Evolutionary conservation across 2,888 invertebrate genomes (phyloP), one percentile per base, ranked within the genome.

Genomic region (Tuberolachnus salignus): DNA sequence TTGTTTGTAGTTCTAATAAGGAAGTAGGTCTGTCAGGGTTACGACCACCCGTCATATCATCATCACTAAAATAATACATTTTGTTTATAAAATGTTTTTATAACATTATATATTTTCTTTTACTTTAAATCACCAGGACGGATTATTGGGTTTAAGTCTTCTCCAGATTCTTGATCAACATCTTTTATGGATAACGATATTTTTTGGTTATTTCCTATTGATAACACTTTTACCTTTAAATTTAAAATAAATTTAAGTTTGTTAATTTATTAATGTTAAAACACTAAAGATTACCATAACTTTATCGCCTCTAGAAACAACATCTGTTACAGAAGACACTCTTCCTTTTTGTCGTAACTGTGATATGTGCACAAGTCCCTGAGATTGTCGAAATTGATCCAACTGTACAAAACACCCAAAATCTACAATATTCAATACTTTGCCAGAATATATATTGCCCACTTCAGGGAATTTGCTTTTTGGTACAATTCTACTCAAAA

Each of bases 351-450:
- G 89, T 63, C 97, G 88, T 53, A 98, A 86, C 86, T 97, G 94
- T 0, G 98, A 98, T 83, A 99, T 98, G 85, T 99, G 99, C 1
- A 98, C 97, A 0, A 99, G 88, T 0, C 99, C 99, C 86, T 99
- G 99, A 91, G 94, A 94, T 61, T 93, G 89, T 83, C 93, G 92
- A 67, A 99, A 87, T 0, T 97, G 97, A 84, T 97, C 95, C 26
- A 99, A 87, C 86, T 97, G 96, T 0, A 98, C 95, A 86, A 99
- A 99, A 85, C 98, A 98, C 1, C 99, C 99, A 86, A 98, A 99
- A n/a, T 94, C 92, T 73, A 97, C 96, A 82, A 98, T 94, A 84
- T 95, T 98, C 0, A 95, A 94, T 0, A 99, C 95, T 86, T 94
- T 93, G 0, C 97, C 99, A 82, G 90, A 90, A 85, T 97, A 98